These are phyloP conservation scores for Aquatica leii DNA, from an alignment of 2,888 invertebrate species.

Conservation along the genomic window DNA sequence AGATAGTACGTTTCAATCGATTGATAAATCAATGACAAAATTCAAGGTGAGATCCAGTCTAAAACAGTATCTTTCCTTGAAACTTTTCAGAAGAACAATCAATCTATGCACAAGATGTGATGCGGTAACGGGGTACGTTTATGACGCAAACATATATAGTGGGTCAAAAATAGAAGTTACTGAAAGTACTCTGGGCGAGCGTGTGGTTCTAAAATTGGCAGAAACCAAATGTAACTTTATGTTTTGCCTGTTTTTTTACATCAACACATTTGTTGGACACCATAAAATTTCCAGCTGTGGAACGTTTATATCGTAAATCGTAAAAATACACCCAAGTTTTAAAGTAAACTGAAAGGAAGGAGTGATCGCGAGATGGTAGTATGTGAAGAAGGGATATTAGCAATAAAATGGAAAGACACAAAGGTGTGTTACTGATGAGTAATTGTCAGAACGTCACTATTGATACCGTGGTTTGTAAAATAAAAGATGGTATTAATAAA, in stretches of 20 bases:
- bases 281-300: neutral
- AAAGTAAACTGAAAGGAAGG: neutral
- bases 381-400: neutral
- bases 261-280: neutral
- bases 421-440: neutral
- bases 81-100: neutral
- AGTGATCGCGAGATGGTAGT: neutral
- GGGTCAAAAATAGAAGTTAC: neutral
- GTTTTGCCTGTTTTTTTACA: neutral
- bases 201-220: neutral
- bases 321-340: neutral
- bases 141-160: no score
- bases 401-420: neutral
- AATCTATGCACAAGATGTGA: neutral
- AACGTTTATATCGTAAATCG: neutral
- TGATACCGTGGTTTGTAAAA: neutral
- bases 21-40: neutral
- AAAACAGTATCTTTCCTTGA: neutral
- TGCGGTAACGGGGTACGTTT: no score
- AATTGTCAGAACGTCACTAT: neutral
- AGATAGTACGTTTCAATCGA: neutral
- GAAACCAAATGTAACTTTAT: neutral
- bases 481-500: neutral
- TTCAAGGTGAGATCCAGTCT: no score
- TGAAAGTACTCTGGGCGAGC: neutral